Evolutionary conservation across 2,888 invertebrate genomes (phyloP).

Genomic region (Plagiodera versicolora): DNA sequence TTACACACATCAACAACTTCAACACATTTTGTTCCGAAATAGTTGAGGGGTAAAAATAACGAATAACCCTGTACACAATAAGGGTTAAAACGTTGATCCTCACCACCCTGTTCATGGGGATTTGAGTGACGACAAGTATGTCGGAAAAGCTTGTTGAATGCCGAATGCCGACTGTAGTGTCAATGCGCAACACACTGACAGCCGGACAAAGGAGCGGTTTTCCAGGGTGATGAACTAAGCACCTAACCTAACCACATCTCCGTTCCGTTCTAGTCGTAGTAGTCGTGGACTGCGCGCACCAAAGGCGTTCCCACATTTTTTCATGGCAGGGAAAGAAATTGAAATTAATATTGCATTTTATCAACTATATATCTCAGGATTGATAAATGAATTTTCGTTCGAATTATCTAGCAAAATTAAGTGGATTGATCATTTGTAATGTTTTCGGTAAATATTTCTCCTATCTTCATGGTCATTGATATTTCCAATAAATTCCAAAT

Average conservation of each 20-base stretch:
- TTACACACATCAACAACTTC: no score
- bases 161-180: conserved; percentile 41
- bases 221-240: conserved; percentile 55
- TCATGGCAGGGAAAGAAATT: not conserved
- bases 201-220: conserved; percentile 54
- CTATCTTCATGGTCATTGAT: no score
- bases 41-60: no score
- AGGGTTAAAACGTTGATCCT: not conserved
- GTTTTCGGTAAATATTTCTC: no score
- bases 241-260: conserved; percentile 49
- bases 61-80: no score
- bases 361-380: no score
- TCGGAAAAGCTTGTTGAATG: conserved; percentile 51
- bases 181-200: conserved; percentile 53
- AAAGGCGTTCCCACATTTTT: not conserved
- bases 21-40: no score
- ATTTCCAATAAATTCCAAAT: no score
- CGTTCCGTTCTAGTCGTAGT: not conserved
- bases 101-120: conserved; percentile 19
- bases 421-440: no score
- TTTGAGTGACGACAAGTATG: conserved; percentile 39
- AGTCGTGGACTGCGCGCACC: not conserved
- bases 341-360: no score
- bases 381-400: no score
- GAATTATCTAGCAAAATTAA: no score